Evolutionary conservation across 1,140 invertebrate species (phyloP).

Genomic region (Euwallacea fornicatus): DNA sequence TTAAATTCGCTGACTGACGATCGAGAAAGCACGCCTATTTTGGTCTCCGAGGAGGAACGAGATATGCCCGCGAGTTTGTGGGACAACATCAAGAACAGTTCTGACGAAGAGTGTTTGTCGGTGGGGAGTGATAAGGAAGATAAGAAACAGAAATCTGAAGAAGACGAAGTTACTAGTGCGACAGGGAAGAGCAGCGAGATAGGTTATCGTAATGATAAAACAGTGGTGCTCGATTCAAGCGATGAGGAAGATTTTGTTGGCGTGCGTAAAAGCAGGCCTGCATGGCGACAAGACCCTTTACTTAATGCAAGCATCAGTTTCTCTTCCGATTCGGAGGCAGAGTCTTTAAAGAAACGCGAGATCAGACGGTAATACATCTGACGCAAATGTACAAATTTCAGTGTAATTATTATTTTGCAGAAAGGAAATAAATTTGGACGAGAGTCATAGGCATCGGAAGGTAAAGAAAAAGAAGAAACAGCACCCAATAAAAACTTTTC

Average conservation of each 20-base stretch:
- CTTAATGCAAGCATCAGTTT: not conserved
- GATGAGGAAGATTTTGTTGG: constrained; percentile 25
- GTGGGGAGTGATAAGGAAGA: not conserved
- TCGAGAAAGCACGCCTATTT: not conserved
- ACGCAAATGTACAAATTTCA: too few species aligned
- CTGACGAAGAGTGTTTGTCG: constrained; percentile 7
- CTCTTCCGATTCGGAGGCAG: not conserved
- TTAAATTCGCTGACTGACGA: not conserved
- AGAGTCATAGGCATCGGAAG: not conserved
- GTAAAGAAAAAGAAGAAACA: not conserved
- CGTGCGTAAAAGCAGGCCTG: constrained; percentile 4
- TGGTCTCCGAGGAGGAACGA: not conserved
- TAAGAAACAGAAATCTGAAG: not conserved
- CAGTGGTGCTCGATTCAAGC: constrained; percentile 13
- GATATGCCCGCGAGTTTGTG: not conserved
- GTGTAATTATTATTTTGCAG: too few species aligned
- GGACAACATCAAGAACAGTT: constrained; percentile 26
- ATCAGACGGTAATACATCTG: not conserved
- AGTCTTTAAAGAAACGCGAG: not conserved
- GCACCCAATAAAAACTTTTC: not conserved
- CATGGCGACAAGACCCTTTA: constrained; percentile 16
- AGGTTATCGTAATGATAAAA: not conserved
- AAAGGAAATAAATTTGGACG: not conserved
- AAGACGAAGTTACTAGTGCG: not conserved
- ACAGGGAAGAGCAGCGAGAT: not conserved